Base-by-base conservation (phyloP, 2,113 vertebrate genomes). In the Platichthys stellatus region DNA sequence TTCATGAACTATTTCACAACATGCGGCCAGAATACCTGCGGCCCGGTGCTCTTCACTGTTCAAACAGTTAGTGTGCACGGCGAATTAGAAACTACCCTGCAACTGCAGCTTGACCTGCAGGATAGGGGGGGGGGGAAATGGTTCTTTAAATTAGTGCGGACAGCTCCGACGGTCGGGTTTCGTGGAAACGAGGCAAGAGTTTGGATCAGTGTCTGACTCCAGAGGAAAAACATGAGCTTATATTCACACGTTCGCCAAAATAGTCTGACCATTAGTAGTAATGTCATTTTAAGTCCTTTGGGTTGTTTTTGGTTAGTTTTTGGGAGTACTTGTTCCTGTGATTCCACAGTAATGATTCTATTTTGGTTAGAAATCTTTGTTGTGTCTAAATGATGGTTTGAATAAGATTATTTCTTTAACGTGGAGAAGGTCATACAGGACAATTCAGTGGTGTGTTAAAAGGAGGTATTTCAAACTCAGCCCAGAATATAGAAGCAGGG, bases 11-110 rank as follows among this genome's bases (percentile, higher is more conserved):
- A 58, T 73, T 84, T 86, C 69, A 66, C 80, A 77, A 66, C 72
- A 74, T 28, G 38, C 6, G 15, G 58, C 28, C 5, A 57, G 63
- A 78, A 89, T 84, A 78, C 68, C 76, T 86, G 72, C 51, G 82
- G 88, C 81, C 69, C 47, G 43, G 64, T 61, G 47, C 54, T 58
- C 20, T 17, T 63, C 43, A 13, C 47, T 67, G 69, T 69, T 82
- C 43, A 76, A 78, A 82, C 6, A 0, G 26, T 35, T 63, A 51
- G 74, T 67, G 31, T 71, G 57, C 3, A 40, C 54, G 40, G 56
- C 31, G 83, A 74, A 74, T 78, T 76, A 7, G 6, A 7, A 31
- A 31, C 6, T 31, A 67, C 59, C 76, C 64, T 23, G 31, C 31
- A 24, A 51, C 58, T 23, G 0, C 45, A 56, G 35, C 23, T 0